Conservation (phyloP, 2,797 vertebrate genomes). For the Adrianichthys oophorus region DNA sequence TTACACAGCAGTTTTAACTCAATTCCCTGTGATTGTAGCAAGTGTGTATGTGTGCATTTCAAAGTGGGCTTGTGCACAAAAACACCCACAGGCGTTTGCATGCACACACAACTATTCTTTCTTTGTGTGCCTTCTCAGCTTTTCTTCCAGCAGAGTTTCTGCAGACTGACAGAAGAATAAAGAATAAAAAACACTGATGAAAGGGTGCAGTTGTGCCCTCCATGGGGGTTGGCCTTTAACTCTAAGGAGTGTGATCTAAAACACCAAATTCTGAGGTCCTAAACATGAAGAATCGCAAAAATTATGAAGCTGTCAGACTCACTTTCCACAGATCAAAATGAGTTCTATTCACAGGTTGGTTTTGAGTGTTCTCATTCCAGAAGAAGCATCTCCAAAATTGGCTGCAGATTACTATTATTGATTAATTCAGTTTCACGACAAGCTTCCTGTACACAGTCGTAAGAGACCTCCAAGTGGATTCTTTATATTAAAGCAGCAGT, state of each 20-base stretch:
- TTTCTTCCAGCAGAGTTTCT: conserved; percentile 25
- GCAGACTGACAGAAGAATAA: conserved; percentile 13
- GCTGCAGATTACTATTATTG: neutral
- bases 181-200: conserved; percentile 2
- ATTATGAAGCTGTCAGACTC: too few species aligned
- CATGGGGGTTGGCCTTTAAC: conserved; percentile 12
- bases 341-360: too few species aligned
- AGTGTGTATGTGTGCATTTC: conserved; percentile 21
- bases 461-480: conserved; percentile 9
- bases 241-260: neutral
- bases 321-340: too few species aligned
- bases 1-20: conserved; percentile 68
- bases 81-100: conserved; percentile 20
- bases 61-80: conserved; percentile 29
- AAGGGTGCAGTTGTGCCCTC: conserved; percentile 18
- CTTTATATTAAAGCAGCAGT: conserved; percentile 36
- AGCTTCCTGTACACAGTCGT: conserved; percentile 7
- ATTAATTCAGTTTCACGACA: conserved; percentile 7
- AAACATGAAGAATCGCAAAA: too few species aligned
- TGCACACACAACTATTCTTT: conserved; percentile 15
- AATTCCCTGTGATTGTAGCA: conserved; percentile 24
- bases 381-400: too few species aligned
- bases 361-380: too few species aligned
- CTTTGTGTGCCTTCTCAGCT: conserved; percentile 32
- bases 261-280: too few species aligned